Base-by-base conservation (phyloP, 2,797 vertebrate genomes). In the Anableps anableps region DNA sequence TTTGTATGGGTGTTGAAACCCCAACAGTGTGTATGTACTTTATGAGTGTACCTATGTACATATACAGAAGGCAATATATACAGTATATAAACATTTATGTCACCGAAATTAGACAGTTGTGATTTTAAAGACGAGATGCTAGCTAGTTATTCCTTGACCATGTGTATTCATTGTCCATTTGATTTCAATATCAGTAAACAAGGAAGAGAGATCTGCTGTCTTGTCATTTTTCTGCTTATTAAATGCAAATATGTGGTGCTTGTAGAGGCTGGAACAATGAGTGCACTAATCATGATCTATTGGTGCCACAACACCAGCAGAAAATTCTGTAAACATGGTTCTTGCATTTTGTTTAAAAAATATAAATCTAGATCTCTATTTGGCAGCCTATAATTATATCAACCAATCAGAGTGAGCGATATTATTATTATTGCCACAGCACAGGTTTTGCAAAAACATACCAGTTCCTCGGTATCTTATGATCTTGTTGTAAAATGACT, bases 11-110 rank as follows among this genome's bases (percentile, higher is more conserved):
- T 72, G 79, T 91, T 88, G 80, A 77, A 88, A 92, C 82, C 80
- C 89, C 77, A 83, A 74, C 75, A 53, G 85, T 84, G 83, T 91
- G 89, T 93, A 73, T 89, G 90, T 93, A 87, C 90, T 91, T 84
- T 79, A 85, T 93, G 81, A 26, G 90, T 95, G 91, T 91, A 92
- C 92, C 82, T 91, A 91, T 95, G 93, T 95, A 95, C 91, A 95
- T 93, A 93, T 91, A 92, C 90, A 94, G 89, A 93, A 93, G 90
- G 91, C 90, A 89, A 94, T 94, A 94, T 92, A 95, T 90, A 93
- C 87, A 92, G 87, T 91, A 93, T 94, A 93, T 89, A 89, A 90
- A 82, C 58, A 60, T 89, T 86, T 89, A 90, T 93, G 92, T 91
- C 82, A 91, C 84, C 85, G 71, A 89, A 88, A 92, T 90, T 81